Conservation (phyloP, 2,888 invertebrate genomes). For the Leptinotarsa juncta region DNA sequence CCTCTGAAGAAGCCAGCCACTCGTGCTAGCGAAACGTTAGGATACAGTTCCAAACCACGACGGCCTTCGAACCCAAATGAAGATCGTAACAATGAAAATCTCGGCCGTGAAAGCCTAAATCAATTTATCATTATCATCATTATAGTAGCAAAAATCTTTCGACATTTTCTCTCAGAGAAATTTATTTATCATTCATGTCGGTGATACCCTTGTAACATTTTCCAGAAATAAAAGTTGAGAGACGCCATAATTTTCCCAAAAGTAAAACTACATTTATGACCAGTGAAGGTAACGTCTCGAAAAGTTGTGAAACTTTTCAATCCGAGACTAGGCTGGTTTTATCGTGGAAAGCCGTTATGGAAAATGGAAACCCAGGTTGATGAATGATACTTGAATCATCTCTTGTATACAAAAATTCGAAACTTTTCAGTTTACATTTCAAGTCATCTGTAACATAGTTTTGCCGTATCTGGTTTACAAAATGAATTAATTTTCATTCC, state of each 20-base stretch:
- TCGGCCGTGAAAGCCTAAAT: too few relatives aligned
- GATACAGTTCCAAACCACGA: too few relatives aligned
- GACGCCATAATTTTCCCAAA: conserved; percentile 9
- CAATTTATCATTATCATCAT: too few relatives aligned
- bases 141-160: too few relatives aligned
- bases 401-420: not conserved
- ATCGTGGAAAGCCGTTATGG: conserved; percentile 8
- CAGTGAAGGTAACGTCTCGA: conserved; percentile 5
- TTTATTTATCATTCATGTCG: not conserved
- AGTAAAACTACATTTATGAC: conserved; percentile 11
- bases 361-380: conserved; percentile 18
- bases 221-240: conserved; percentile 3
- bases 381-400: conserved; percentile 2
- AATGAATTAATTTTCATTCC: not conserved
- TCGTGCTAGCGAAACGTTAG: too few relatives aligned
- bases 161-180: not conserved
- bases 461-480: not conserved
- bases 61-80: too few relatives aligned
- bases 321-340: conserved; percentile 5
- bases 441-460: conserved; percentile 1
- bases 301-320: conserved; percentile 7
- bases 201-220: not conserved
- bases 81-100: too few relatives aligned
- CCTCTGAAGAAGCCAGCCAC: too few relatives aligned
- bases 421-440: not conserved